Evolutionary conservation across 2,888 invertebrate species (phyloP).

Genomic region (Lasiommata megera): DNA sequence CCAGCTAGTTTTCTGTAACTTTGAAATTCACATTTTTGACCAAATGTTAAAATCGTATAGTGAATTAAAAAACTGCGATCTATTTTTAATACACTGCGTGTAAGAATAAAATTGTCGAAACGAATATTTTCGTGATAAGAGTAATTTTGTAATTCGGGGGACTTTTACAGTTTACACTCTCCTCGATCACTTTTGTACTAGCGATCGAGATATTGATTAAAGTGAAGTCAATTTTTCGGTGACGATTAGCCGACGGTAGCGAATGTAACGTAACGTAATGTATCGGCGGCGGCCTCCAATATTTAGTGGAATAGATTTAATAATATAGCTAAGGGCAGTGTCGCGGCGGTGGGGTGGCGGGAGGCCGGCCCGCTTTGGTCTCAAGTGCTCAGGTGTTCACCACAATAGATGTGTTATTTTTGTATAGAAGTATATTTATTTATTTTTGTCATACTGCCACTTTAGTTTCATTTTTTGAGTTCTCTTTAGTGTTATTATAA

Average conservation of each 20-base stretch:
- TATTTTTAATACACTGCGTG: slow-evolving; percentile 65
- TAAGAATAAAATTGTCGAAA: slow-evolving; percentile 53
- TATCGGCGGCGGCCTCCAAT: slow-evolving; percentile 37
- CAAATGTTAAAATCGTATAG: slow-evolving; percentile 42
- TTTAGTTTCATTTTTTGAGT: slow-evolving; percentile 54
- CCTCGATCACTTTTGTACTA: slow-evolving; percentile 77
- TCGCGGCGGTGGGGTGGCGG: slow-evolving; percentile 17
- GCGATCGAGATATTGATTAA: slow-evolving; percentile 63
- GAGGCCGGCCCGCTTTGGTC: slow-evolving; percentile 44
- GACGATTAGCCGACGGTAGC: slow-evolving; percentile 41
- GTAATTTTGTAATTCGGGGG: slow-evolving; percentile 68
- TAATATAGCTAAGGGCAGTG: slow-evolving; percentile 32
- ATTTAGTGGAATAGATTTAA: slow-evolving; percentile 37
- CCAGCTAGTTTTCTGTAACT: slow-evolving; percentile 44
- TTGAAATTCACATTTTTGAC: slow-evolving; percentile 41
- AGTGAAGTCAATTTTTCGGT: slow-evolving; percentile 62
- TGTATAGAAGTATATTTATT: slow-evolving; percentile 79
- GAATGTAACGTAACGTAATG: slow-evolving; percentile 30
- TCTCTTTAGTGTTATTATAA: slow-evolving; percentile 46
- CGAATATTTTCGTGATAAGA: slow-evolving; percentile 66
- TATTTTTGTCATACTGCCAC: slow-evolving; percentile 67
- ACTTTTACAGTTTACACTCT: slow-evolving; percentile 67
- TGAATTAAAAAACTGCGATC: slow-evolving; percentile 42
- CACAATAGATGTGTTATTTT: slow-evolving; percentile 74
- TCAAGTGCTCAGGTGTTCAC: slow-evolving; percentile 74